Evolutionary conservation across 1,140 invertebrate genomes (phyloP), one percentile per base, ranked within the genome.

Genomic region (Piezodorus guildinii): DNA sequence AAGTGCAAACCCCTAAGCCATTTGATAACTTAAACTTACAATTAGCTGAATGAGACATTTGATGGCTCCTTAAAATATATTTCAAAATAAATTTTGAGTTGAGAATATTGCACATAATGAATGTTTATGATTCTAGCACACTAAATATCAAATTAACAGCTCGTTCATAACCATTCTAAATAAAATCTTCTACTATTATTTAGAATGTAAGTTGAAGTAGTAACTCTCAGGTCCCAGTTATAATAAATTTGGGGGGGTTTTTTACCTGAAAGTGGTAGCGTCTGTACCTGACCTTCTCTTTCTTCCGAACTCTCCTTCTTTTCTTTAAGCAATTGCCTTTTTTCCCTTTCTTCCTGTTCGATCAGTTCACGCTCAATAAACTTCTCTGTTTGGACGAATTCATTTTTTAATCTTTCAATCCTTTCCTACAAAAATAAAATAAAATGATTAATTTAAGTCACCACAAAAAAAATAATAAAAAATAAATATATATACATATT

Each of bases 341-440:
- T 63, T 39, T 66, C 65, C 34, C 39, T 63, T 46, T 68, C 68
- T 58, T 69, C 67, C 46, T 66, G 64, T 45, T 67, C 63, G 6
- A 46, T 60, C 5, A 68, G 45, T 51, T 66, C 43, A n/a, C 60
- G 25, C 27, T 68, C 65, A 43, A 68, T 70, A 23, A 62, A 61
- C 51, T 61, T 39, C 51, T 69, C 68, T 21, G 63, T 65, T 10
- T 56, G n/a, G 1, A 58, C 60, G 58, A 69, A 69, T n/a, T 68
- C 67, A 34, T 66, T 56, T 60, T 68, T 65, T 25, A 60, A 45
- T 56, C 62, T 64, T 12, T 44, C 30, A 17, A 69, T 69, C 10
- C 63, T 46, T 27, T 66, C 68, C 68, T 69, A 52, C 34, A 39
- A 39, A 39, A 8, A 30, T n/a, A 39, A 16, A 62, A 64, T 49